These are phyloP conservation scores for Heliocidaris erythrogramma DNA, from an alignment of 35 echinoderm and acorn worm genomes.

Conservation along the genomic window DNA sequence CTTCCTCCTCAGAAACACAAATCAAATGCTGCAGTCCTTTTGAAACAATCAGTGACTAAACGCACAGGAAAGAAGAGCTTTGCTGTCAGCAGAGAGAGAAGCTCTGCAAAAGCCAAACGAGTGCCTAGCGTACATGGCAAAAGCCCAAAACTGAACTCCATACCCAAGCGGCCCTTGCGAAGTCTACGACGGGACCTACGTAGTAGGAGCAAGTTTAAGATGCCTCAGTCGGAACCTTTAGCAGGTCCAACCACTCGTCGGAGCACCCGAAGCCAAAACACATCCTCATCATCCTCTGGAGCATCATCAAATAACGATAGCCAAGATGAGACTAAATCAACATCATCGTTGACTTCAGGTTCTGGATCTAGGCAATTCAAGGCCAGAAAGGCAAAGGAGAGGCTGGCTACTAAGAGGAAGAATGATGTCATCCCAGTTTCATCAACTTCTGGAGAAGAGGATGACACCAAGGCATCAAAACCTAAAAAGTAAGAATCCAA, in stretches of 20 bases:
- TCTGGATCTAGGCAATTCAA: background rate
- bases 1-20: background rate
- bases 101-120: background rate
- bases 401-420: background rate
- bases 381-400: conserved; percentile 8
- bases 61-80: background rate
- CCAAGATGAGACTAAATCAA: conserved; percentile 39
- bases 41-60: background rate
- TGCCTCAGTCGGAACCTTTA: background rate
- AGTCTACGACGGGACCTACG: conserved; percentile 23
- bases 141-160: background rate
- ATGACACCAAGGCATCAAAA: conserved; percentile 13
- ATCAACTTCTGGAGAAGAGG: conserved; percentile 36
- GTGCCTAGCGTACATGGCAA: conserved; percentile 6
- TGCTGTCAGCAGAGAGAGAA: background rate
- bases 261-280: background rate
- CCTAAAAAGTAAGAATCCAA: conserved; percentile 49
- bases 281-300: conserved; percentile 4
- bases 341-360: background rate
- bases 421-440: background rate
- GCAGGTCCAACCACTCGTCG: background rate
- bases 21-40: conserved; percentile 31
- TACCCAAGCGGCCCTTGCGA: conserved; percentile 13
- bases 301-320: conserved; percentile 22
- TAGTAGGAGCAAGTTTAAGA: conserved; percentile 33